Conservation (phyloP, 2,888 invertebrate species). For the Belgica antarctica region DNA sequence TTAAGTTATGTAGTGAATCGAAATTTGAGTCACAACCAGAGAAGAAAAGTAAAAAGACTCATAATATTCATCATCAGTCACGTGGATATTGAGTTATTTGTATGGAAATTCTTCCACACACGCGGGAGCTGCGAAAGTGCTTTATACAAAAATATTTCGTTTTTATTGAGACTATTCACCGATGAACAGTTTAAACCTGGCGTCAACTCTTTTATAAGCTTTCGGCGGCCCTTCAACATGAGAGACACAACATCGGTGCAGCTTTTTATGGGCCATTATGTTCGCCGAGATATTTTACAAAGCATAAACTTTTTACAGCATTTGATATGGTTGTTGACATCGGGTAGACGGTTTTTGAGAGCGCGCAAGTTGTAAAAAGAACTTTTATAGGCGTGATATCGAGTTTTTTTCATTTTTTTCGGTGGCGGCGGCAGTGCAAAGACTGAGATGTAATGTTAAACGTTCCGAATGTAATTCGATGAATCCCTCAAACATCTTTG, state of each 20-base stretch:
- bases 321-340: too few species aligned
- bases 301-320: background rate
- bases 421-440: background rate
- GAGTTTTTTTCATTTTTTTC: constrained; percentile 8
- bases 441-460: background rate
- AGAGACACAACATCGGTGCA: background rate
- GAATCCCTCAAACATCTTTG: background rate
- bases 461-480: constrained; percentile 6
- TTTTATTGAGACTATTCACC: too few species aligned
- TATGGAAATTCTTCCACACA: constrained; percentile 7
- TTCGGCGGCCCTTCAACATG: too few species aligned
- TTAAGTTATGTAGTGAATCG: background rate
- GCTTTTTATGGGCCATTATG: constrained; percentile 39
- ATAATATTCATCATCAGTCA: background rate
- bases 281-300: background rate
- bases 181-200: too few species aligned
- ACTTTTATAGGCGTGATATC: background rate
- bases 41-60: background rate
- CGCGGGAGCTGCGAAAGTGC: too few species aligned
- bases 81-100: constrained; percentile 13
- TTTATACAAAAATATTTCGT: too few species aligned
- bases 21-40: background rate
- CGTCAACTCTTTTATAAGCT: too few species aligned
- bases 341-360: too few species aligned
- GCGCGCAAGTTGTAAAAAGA: background rate